These are phyloP conservation scores for Exaiptasia diaphana DNA, from an alignment of 64 coral and sea anemone species.

Conservation along the genomic window DNA sequence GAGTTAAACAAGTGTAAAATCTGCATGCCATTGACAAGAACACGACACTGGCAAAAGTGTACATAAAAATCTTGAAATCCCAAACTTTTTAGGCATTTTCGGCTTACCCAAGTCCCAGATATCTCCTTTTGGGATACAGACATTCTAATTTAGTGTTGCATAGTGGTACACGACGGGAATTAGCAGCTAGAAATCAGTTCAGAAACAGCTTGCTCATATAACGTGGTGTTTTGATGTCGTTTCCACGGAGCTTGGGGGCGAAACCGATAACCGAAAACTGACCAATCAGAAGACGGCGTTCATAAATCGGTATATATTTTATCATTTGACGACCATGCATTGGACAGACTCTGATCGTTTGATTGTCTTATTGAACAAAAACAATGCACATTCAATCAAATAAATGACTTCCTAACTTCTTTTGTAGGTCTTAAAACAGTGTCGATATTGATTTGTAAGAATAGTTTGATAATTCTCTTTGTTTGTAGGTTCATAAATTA, in stretches of 20 bases:
- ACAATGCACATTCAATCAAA: neutral
- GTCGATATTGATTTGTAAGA: neutral
- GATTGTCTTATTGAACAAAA: neutral
- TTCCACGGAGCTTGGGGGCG: slow-evolving; percentile 45
- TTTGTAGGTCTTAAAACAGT: neutral
- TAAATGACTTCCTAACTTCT: neutral
- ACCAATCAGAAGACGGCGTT: slow-evolving; percentile 6
- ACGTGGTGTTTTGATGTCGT: slow-evolving; percentile 29
- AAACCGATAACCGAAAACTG: neutral
- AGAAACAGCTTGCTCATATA: neutral
- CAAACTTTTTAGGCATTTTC: too few species aligned
- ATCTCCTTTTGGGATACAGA: too few species aligned
- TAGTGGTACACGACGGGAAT: too few species aligned
- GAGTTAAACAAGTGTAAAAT: neutral
- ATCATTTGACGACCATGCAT: neutral
- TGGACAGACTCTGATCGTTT: neutral
- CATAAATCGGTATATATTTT: neutral
- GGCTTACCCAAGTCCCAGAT: too few species aligned
- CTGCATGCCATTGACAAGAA: neutral
- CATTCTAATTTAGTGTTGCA: too few species aligned
- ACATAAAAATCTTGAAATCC: too few species aligned
- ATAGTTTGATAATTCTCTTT: too few species aligned
- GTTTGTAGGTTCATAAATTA: too few species aligned
- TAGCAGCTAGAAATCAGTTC: neutral
- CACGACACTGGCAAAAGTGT: neutral